Percentiles rank a stretch among this genome's conserved stretches.
These are phyloP conservation scores for Enteromius thamalakanensis DNA, from an alignment of 2,797 vertebrate species.

Conservation along the genomic window DNA sequence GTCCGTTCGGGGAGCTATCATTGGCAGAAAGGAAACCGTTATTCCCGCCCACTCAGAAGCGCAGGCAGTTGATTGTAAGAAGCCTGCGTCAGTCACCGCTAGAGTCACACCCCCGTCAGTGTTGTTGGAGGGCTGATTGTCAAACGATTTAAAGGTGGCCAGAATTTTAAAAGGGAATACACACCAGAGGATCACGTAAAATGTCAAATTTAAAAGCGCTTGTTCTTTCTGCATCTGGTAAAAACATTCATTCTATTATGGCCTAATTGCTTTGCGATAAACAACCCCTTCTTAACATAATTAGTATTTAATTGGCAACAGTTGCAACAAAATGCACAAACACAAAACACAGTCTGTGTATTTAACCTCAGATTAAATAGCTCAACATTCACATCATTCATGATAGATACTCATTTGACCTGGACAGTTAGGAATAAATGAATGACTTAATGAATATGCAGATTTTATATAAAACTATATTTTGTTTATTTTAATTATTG, in stretches of 20 bases:
- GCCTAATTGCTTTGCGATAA: not conserved
- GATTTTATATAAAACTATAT: not conserved
- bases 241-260: no score
- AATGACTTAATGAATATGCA: not conserved
- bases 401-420: not conserved
- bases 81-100: slow-evolving; percentile 30
- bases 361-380: not conserved
- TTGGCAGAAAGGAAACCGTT: slow-evolving; percentile 61
- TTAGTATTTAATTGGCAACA: not conserved
- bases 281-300: not conserved
- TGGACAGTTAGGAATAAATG: not conserved
- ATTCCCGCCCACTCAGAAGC: slow-evolving; percentile 56
- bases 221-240: not conserved
- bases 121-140: slow-evolving; percentile 43
- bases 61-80: slow-evolving; percentile 51
- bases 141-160: not conserved
- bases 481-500: not conserved
- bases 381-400: not conserved
- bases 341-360: not conserved
- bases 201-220: not conserved
- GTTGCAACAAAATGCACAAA: not conserved
- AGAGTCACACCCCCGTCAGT: slow-evolving; percentile 4
- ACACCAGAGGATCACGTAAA: not conserved
- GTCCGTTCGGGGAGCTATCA: slow-evolving; percentile 37
- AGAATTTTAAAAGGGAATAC: not conserved